A percentile compares a stretch with the other conserved stretches of the same genome.
Evolutionary conservation across 1,140 invertebrate genomes (phyloP).

Genomic region (Drosophila pallidifrons): DNA sequence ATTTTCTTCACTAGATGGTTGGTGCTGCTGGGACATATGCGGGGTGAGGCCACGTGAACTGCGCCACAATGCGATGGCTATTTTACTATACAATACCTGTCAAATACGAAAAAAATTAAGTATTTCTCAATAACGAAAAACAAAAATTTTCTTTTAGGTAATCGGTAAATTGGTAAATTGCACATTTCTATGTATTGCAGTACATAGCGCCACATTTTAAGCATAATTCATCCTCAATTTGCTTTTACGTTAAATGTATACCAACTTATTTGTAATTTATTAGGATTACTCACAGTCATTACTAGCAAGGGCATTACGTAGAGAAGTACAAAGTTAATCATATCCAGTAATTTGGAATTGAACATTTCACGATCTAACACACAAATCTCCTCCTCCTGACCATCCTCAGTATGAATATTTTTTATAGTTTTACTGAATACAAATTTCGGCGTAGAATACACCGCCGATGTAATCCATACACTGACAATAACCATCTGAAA

Average conservation of each 20-base stretch:
- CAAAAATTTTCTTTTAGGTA: too few relatives aligned
- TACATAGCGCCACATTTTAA: too few relatives aligned
- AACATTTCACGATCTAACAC: slow-evolving; percentile 90
- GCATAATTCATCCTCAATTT: too few relatives aligned
- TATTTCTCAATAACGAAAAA: too few relatives aligned
- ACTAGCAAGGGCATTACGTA: slow-evolving; percentile 90
- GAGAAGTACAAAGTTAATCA: slow-evolving; percentile 91
- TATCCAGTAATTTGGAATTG: slow-evolving; percentile 91
- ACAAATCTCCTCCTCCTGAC: slow-evolving; percentile 90
- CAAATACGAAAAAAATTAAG: slow-evolving; percentile 16
- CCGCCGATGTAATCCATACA: slow-evolving; percentile 91
- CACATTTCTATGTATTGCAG: too few relatives aligned
- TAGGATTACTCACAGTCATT: slow-evolving; percentile 88
- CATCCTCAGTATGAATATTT: slow-evolving; percentile 86
- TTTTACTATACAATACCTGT: slow-evolving; percentile 90
- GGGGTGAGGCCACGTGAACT: slow-evolving; percentile 87
- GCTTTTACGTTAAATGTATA: too few relatives aligned
- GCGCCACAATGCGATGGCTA: slow-evolving; percentile 90
- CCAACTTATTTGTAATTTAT: too few relatives aligned
- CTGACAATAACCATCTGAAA: slow-evolving; percentile 89
- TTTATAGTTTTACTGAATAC: slow-evolving; percentile 90
- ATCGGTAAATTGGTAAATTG: too few relatives aligned
- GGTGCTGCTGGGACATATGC: slow-evolving; percentile 76
- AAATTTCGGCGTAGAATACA: slow-evolving; percentile 91
- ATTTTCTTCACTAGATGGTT: slow-evolving; percentile 60